phyloP scores from a whole-genome alignment of 64 coral and sea anemone species.

The Montipora capricornis region DNA sequence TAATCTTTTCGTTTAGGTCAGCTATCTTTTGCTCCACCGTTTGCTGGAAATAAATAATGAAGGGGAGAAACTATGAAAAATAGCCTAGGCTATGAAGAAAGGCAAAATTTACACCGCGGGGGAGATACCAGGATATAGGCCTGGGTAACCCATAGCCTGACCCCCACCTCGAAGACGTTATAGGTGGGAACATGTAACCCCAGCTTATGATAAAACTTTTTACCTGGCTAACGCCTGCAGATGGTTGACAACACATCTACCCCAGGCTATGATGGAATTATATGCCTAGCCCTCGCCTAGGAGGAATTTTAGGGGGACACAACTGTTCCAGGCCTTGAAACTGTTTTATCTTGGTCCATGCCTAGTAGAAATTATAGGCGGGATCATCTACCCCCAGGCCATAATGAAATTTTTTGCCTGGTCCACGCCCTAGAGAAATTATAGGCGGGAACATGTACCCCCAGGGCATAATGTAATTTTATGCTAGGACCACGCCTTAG shows the following conservation, averaged over 20 bases:
- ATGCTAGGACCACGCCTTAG: background rate
- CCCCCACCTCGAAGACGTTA: background rate
- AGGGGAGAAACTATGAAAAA: background rate
- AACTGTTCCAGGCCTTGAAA: background rate
- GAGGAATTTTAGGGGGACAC: background rate
- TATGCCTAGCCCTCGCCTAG: background rate
- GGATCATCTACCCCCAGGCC: background rate
- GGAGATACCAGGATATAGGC: background rate
- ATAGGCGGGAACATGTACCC: background rate
- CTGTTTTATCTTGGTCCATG: background rate
- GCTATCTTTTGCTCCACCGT: background rate
- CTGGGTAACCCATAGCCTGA: background rate
- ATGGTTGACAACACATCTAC: background rate
- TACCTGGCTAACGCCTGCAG: background rate
- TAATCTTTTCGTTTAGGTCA: constrained; percentile 13
- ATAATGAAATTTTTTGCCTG: constrained; percentile 3
- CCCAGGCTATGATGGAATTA: background rate
- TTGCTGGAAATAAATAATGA: constrained; percentile 1
- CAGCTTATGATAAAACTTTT: constrained; percentile 2
- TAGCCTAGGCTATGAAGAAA: background rate
- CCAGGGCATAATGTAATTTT: background rate
- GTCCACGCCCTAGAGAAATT: background rate
- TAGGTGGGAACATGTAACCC: background rate
- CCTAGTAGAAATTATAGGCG: constrained; percentile 6
- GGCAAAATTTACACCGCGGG: background rate